A percentile compares a stretch with the other conserved stretches of the same genome.
Evolutionary conservation across 2,888 invertebrate species (phyloP).

Genomic region (Suillia variegata): DNA sequence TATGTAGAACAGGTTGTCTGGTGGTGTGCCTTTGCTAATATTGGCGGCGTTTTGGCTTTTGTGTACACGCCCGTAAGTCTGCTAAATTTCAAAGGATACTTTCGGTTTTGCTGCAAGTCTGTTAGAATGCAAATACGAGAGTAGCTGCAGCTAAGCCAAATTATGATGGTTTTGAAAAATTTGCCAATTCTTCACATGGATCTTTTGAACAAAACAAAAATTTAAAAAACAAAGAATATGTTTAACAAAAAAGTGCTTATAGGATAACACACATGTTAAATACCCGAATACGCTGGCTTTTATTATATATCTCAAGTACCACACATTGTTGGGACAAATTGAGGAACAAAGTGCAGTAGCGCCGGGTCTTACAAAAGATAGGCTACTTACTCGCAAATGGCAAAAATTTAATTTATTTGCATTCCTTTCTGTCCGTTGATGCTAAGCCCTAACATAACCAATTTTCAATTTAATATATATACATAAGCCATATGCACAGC

Average conservation of each 20-base stretch:
- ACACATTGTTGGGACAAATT: neutral
- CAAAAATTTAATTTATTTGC: no score
- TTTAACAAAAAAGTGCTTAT: neutral
- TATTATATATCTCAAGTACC: no score
- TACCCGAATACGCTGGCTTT: neutral
- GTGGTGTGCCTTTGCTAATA: neutral
- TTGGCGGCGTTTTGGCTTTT: conserved; percentile 24
- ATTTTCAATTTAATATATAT: no score
- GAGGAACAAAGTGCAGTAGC: neutral
- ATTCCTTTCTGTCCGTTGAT: no score
- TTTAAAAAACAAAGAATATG: neutral
- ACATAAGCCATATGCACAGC: no score
- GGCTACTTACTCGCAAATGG: no score
- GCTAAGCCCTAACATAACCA: no score
- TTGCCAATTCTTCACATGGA: no score
- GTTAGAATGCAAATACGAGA: no score
- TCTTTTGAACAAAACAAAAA: no score
- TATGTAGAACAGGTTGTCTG: neutral
- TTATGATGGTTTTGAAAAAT: neutral
- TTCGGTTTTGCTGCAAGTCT: neutral
- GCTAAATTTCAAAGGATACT: neutral
- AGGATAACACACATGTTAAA: neutral
- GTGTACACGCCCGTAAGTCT: conserved; percentile 12
- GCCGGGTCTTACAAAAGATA: conserved; percentile 2
- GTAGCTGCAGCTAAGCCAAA: conserved; percentile 8